Base-by-base conservation (phyloP, 2,113 vertebrate species). In the Gobius niger region DNA sequence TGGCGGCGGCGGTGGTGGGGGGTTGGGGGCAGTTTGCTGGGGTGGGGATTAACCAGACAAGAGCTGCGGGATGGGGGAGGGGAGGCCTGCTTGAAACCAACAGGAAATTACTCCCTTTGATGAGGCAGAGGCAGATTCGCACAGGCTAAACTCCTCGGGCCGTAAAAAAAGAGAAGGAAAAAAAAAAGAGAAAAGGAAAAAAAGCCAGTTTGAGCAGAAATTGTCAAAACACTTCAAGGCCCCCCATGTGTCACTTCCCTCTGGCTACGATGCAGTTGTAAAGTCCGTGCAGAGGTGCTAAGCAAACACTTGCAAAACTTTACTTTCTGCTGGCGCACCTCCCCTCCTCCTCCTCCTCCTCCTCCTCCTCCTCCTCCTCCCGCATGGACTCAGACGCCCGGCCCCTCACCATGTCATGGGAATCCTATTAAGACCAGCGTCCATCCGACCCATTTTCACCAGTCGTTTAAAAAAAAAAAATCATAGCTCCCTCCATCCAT, bases 81-180 rank as follows among this genome's bases (percentile, higher is more conserved):
- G 93, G 91, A 91, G 24, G 18, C 52, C 18, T 12, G 87, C 56
- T 91, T 89, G 91, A 92, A 88, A 90, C 82, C 89, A 93, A 95
- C 96, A 98, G 96, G 97, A 99, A 98, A 98, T 96, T 93, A 95
- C 92, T 87, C 95, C 92, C 94, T 95, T 94, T 91, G 93, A 96
- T 95, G 92, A 94, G 91, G 92, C 91, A 88, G 90, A 92, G 89
- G 91, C 88, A 93, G 94, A 90, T 92, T 91, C 86, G 85, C 89
- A 73, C 91, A 92, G 86, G 86, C 88, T 90, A 86, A 91, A 89
- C 65, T 78, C 83, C 82, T 81, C 47, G 71, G 81, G 82, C 75
- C 75, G 65, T 75, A 65, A 41, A 79, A 83, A 78, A 14, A 40
- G 12, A 46, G 7, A 46, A 7, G 2, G 7, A 46, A 34, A 34